Evolutionary conservation across 2,888 invertebrate genomes (phyloP).

Genomic region (Germaria angustata): DNA sequence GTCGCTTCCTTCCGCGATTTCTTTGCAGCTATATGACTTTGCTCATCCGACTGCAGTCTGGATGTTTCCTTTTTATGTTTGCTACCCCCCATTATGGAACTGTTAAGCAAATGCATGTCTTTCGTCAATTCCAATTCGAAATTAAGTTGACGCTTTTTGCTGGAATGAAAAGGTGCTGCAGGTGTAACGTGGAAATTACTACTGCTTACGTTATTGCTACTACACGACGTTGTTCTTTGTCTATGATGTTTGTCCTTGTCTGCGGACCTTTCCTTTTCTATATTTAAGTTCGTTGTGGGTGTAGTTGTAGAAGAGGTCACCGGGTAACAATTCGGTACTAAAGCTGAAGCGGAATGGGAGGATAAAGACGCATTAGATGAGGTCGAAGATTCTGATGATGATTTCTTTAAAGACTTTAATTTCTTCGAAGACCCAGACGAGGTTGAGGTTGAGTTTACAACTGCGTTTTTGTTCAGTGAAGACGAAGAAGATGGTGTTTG

Average conservation of each 20-base stretch:
- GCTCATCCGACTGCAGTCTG: conserved; percentile 32
- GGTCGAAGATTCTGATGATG: conserved; percentile 52
- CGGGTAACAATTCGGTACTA: conserved; percentile 15
- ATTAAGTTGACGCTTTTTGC: conserved; percentile 80
- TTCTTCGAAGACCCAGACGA: conserved; percentile 57
- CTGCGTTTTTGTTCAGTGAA: conserved; percentile 3
- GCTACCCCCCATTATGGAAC: conserved; percentile 64
- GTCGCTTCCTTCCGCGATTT: conserved; percentile 70
- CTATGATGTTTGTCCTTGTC: conserved; percentile 68
- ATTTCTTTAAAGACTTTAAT: conserved; percentile 63
- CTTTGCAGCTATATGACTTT: conserved; percentile 64
- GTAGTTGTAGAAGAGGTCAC: background rate
- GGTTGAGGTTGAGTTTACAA: conserved; percentile 53
- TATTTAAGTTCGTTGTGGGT: background rate
- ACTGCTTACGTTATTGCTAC: background rate
- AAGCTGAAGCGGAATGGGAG: background rate
- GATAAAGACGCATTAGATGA: conserved; percentile 46
- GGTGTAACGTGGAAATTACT: background rate
- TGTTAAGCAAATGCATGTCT: conserved; percentile 69
- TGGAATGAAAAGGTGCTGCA: conserved; percentile 45
- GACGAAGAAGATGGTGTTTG: conserved; percentile 30
- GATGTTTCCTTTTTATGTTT: conserved; percentile 54
- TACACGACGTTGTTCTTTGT: conserved; percentile 54
- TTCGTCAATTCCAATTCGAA: conserved; percentile 78
- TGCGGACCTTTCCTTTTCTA: conserved; percentile 8